Evolutionary conservation across 2,888 invertebrate genomes (phyloP).

Genomic region (Alentia gelatinosa): DNA sequence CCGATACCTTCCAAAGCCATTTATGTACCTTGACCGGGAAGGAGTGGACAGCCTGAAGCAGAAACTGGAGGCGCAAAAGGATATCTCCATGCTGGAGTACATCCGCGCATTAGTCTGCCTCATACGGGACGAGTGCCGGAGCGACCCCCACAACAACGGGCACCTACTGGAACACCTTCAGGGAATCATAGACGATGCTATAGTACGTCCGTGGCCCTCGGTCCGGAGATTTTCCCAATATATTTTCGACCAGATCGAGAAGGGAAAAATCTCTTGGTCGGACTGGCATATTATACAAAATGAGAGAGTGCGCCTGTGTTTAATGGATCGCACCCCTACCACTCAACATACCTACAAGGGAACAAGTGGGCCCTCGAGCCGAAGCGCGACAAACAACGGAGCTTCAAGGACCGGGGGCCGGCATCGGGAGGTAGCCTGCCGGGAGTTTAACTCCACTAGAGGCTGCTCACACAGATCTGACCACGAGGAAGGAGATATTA

Average conservation of each 20-base stretch:
- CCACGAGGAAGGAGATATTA: too few species aligned
- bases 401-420: too few species aligned
- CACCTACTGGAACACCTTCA: too few species aligned
- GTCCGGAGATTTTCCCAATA: neutral
- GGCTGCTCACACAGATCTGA: too few species aligned
- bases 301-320: neutral
- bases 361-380: neutral
- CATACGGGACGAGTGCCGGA: neutral
- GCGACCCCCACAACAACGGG: neutral
- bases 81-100: neutral
- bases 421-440: too few species aligned
- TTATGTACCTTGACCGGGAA: neutral
- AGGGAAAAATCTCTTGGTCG: neutral
- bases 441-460: neutral
- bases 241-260: neutral
- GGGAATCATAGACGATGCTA: too few species aligned
- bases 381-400: too few species aligned
- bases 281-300: neutral
- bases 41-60: neutral
- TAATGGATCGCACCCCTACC: neutral
- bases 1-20: too few species aligned
- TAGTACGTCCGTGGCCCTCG: neutral
- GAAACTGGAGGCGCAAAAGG: neutral
- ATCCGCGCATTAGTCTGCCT: neutral
- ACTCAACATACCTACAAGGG: neutral